Conservation (phyloP, 53 echinoderm and acorn worm genomes). For the Patiria pectinifera region DNA sequence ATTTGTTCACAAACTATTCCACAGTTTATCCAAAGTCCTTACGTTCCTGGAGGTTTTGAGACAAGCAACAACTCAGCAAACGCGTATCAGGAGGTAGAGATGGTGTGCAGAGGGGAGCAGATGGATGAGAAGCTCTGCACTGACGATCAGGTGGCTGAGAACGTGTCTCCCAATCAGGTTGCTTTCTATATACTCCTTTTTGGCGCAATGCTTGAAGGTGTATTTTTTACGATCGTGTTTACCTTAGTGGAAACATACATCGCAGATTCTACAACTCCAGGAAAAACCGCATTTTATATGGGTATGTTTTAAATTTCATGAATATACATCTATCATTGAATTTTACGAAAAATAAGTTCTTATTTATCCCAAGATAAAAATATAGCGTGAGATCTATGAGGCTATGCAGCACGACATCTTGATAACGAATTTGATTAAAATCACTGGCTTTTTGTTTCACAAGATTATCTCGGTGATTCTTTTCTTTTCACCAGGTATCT, state of each 20-base stretch:
- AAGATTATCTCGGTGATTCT: not conserved
- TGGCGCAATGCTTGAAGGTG: not conserved
- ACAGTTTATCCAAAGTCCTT: slow-evolving; percentile 7
- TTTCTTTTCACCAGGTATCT: not conserved
- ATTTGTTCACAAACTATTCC: not conserved
- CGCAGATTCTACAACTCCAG: not conserved
- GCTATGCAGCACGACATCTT: too few species aligned
- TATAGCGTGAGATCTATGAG: too few species aligned
- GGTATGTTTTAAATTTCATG: not conserved
- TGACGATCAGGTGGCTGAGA: not conserved
- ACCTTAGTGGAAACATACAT: not conserved
- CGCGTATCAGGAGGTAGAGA: not conserved
- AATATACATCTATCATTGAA: not conserved
- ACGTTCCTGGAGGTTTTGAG: slow-evolving; percentile 1
- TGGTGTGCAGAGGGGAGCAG: not conserved
- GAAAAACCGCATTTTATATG: slow-evolving; percentile 3
- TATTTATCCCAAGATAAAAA: too few species aligned
- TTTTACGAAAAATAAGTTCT: too few species aligned
- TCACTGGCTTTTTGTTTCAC: too few species aligned
- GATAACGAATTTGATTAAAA: too few species aligned
- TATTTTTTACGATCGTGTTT: not conserved
- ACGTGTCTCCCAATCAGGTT: not conserved
- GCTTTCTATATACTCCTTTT: slow-evolving; percentile 2
- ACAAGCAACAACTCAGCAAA: not conserved
- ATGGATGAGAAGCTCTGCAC: not conserved